phyloP scores from a whole-genome alignment of 2,888 invertebrate genomes.

The Malthinus flaveolus region DNA sequence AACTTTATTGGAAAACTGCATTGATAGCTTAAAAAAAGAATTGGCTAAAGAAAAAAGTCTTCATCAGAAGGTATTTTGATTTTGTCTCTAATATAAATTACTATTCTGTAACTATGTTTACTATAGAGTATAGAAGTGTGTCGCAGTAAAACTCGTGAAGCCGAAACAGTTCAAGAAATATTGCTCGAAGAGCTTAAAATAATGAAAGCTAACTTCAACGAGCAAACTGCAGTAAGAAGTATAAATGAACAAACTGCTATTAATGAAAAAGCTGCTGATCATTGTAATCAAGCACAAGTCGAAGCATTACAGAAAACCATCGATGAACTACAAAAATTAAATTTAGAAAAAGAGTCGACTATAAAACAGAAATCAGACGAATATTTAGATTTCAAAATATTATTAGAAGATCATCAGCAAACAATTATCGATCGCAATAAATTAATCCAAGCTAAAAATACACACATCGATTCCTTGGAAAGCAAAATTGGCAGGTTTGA shows the following conservation, averaged over 20 bases:
- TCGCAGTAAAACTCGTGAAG: constrained; percentile 3
- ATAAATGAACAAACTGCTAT: too few relatives aligned
- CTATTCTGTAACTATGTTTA: neutral
- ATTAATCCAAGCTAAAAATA: neutral
- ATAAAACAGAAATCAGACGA: too few relatives aligned
- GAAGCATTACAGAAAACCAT: too few relatives aligned
- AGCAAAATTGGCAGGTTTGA: neutral
- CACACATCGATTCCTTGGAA: neutral
- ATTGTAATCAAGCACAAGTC: neutral
- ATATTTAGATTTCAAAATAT: too few relatives aligned
- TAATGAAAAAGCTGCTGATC: neutral
- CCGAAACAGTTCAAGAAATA: constrained; percentile 13
- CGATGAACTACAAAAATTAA: too few relatives aligned
- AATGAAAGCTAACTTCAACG: neutral
- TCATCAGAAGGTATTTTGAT: constrained; percentile 8
- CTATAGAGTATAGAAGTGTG: constrained; percentile 5
- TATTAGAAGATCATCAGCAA: too few relatives aligned
- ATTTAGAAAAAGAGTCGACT: too few relatives aligned
- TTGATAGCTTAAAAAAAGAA: constrained; percentile 17
- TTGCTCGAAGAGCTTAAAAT: constrained; percentile 19
- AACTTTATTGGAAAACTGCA: constrained; percentile 4
- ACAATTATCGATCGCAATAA: too few relatives aligned
- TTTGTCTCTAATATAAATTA: constrained; percentile 1
- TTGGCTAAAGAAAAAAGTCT: constrained; percentile 3
- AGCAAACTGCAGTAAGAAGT: too few relatives aligned